Evolutionary conservation across 92 coral and sea anemone genomes (phyloP).

Genomic region (Umimayanthus chanpuru): DNA sequence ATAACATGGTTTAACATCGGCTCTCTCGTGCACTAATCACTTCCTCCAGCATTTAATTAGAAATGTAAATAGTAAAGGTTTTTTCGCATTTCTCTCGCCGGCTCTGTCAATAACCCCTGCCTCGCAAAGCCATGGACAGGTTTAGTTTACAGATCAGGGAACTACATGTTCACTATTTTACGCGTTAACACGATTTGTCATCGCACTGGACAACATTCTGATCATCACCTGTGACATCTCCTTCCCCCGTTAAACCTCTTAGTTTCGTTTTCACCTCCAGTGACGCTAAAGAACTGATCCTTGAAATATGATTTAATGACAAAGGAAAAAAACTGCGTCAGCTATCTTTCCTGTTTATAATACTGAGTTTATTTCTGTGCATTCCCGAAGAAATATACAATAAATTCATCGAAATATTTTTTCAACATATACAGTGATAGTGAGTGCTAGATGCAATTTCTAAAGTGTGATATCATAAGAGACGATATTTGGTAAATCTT

Average conservation of each 20-base stretch:
- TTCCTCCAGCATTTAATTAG: constrained; percentile 61
- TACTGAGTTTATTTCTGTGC: constrained; percentile 36
- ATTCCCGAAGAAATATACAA: constrained; percentile 38
- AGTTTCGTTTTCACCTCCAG: neutral
- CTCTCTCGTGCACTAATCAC: constrained; percentile 40
- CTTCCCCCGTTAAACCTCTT: neutral
- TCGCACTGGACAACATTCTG: neutral
- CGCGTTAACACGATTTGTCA: constrained; percentile 29
- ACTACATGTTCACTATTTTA: neutral
- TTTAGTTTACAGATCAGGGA: constrained; percentile 26
- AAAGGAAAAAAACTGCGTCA: constrained; percentile 3
- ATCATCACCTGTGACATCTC: neutral
- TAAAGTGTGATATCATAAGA: constrained; percentile 18
- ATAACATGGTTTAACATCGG: constrained; percentile 40
- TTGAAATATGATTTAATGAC: neutral
- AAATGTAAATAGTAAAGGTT: constrained; percentile 51
- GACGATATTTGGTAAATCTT: constrained; percentile 23
- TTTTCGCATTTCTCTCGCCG: constrained; percentile 14
- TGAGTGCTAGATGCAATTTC: constrained; percentile 28
- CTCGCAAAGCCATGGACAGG: constrained; percentile 26
- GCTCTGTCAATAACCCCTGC: constrained; percentile 37
- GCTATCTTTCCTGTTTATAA: neutral
- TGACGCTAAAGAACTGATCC: constrained; percentile 16
- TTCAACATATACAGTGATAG: constrained; percentile 6
- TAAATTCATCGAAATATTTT: constrained; percentile 34